These are phyloP conservation scores for Lycocorax pyrrhopterus DNA, from an alignment of 2,113 vertebrate genomes.

Conservation along the genomic window DNA sequence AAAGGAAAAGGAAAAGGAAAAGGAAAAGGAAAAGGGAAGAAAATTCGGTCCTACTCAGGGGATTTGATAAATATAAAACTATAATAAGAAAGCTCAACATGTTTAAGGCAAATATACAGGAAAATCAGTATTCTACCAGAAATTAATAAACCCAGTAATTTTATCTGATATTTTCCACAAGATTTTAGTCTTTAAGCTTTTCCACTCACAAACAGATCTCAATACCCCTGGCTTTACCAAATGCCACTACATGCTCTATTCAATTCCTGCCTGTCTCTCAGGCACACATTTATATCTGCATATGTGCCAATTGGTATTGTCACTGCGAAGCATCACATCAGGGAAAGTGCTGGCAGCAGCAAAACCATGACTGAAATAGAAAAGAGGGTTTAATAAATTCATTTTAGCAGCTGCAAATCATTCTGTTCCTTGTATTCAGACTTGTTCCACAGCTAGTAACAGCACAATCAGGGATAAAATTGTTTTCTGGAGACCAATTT, in stretches of 20 bases:
- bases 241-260: neutral
- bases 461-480: neutral
- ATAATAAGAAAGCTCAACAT: neutral
- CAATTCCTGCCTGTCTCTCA: neutral
- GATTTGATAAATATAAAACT: neutral
- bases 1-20: too few relatives aligned
- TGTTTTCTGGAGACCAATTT: neutral
- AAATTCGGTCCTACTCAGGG: too few relatives aligned
- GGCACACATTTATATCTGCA: neutral
- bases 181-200: neutral
- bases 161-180: neutral
- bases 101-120: neutral
- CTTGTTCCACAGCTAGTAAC: neutral
- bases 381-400: slow-evolving; percentile 7
- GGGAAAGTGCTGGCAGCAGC: neutral
- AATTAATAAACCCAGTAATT: neutral
- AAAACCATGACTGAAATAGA: slow-evolving; percentile 20
- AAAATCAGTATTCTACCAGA: neutral
- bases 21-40: neutral
- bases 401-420: neutral
- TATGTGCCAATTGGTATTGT: neutral
- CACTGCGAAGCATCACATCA: neutral
- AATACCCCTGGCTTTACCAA: neutral
- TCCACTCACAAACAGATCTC: neutral
- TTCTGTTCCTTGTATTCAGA: neutral